Evolutionary conservation across 2,888 invertebrate genomes (phyloP).

Genomic region (Leptothorax acervorum): DNA sequence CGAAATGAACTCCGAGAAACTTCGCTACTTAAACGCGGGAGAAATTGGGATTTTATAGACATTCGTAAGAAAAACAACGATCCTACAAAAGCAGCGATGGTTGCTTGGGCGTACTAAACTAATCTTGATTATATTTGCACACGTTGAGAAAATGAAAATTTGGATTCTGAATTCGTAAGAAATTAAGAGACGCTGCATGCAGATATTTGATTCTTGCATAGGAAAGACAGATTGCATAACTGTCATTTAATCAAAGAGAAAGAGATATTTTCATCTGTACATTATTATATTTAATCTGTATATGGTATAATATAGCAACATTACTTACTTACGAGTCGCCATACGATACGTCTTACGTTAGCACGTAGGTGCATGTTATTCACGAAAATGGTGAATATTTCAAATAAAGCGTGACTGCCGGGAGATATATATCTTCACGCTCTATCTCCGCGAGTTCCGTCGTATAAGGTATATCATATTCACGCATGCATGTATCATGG

Average conservation of each 20-base stretch:
- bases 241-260: background rate
- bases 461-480: constrained; percentile 72
- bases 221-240: background rate
- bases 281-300: constrained; percentile 66
- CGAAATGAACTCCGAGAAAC: constrained; percentile 50
- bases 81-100: background rate
- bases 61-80: constrained; percentile 41
- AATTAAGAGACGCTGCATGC: background rate
- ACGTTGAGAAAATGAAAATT: background rate
- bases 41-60: constrained; percentile 42
- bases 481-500: constrained; percentile 76
- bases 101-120: background rate
- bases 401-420: constrained; percentile 71
- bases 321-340: constrained; percentile 63
- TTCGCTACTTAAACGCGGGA: constrained; percentile 46
- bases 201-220: background rate
- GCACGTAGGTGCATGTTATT: constrained; percentile 68
- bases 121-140: constrained; percentile 13
- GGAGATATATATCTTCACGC: constrained; percentile 69
- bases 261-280: constrained; percentile 14
- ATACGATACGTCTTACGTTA: constrained; percentile 68
- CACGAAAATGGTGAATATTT: constrained; percentile 76
- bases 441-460: constrained; percentile 65
- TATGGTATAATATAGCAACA: constrained; percentile 62
- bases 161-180: constrained; percentile 9